Percentiles rank a stretch among this genome's conserved stretches.
Evolutionary conservation across 2,888 invertebrate species (phyloP).

Genomic region (Chaitophorus viminalis): DNA sequence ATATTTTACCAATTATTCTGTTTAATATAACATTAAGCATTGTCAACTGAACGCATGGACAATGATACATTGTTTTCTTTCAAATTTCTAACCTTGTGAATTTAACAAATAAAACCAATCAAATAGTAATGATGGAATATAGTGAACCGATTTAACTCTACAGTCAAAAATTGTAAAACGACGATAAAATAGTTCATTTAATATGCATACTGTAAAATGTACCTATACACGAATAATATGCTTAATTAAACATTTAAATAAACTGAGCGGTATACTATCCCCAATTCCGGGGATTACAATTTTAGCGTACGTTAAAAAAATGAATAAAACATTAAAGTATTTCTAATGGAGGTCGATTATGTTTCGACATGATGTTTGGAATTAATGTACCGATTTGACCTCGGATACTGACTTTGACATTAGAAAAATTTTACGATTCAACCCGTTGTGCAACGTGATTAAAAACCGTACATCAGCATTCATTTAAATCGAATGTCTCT

Average conservation of each 20-base stretch:
- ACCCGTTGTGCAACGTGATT: background rate
- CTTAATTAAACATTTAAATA: slow-evolving; percentile 6
- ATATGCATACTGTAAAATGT: background rate
- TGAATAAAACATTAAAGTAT: slow-evolving; percentile 28
- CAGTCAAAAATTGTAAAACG: background rate
- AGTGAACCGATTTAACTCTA: background rate
- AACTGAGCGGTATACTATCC: background rate
- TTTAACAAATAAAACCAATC: no score
- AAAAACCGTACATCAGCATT: background rate
- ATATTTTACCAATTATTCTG: no score
- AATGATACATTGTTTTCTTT: no score
- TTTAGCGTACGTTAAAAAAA: background rate
- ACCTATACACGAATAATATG: background rate
- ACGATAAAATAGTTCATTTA: background rate
- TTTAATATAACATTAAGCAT: no score
- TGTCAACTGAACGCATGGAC: no score
- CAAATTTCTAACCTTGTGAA: no score
- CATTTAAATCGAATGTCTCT: slow-evolving; percentile 1
- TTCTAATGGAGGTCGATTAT: background rate
- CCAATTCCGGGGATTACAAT: background rate
- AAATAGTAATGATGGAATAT: background rate
- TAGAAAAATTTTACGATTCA: slow-evolving; percentile 11
- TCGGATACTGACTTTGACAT: slow-evolving; percentile 19
- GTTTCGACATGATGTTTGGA: slow-evolving; percentile 3
- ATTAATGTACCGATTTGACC: slow-evolving; percentile 38